phyloP scores from a whole-genome alignment of 2,113 vertebrate species.

The Syrrhaptes paradoxus region DNA sequence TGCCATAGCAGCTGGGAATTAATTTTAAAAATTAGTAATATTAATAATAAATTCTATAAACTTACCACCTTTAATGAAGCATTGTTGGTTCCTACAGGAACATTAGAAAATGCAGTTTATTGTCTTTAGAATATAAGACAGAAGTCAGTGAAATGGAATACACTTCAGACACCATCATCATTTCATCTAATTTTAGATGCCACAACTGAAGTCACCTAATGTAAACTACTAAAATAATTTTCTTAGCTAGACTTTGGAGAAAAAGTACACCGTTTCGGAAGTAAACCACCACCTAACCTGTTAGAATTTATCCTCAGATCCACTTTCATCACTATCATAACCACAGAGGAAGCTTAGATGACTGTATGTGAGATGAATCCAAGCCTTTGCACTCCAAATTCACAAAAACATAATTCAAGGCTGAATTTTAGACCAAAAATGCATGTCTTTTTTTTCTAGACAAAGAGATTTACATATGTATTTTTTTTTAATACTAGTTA shows the following conservation, averaged over 20 bases:
- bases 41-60: not conserved
- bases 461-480: not conserved
- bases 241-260: not conserved
- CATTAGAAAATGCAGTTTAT: not conserved
- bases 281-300: not conserved
- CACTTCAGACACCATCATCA: not conserved
- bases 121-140: not conserved
- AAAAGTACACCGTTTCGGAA: not conserved
- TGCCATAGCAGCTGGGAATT: not conserved
- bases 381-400: not conserved
- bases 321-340: not conserved
- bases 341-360: not conserved
- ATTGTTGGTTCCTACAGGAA: not conserved
- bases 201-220: not conserved
- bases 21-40: not conserved
- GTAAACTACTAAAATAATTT: not conserved
- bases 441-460: not conserved
- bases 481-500: not conserved
- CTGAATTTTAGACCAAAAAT: not conserved
- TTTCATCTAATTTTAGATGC: not conserved
- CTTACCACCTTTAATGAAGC: not conserved
- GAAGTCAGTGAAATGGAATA: not conserved
- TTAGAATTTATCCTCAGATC: not conserved
- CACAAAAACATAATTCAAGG: not conserved
- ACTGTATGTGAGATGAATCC: not conserved